Evolutionary conservation across 2,888 invertebrate species (phyloP).

Genomic region (Trisateles emortualis): DNA sequence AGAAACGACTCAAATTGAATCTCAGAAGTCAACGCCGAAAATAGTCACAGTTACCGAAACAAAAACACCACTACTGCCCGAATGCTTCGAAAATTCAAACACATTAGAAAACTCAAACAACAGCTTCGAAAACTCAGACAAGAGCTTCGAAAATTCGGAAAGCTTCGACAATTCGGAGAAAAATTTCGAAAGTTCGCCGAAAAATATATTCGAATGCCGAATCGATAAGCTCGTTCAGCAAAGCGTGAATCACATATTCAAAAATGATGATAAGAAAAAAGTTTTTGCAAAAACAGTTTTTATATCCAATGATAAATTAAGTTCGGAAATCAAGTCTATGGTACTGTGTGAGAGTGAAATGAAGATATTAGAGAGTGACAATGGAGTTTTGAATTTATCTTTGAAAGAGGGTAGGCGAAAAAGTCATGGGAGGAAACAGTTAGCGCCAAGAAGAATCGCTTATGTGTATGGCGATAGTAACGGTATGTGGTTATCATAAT

Average conservation of each 20-base stretch:
- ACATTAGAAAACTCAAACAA: neutral
- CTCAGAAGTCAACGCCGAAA: conserved; percentile 51
- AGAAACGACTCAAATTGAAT: conserved; percentile 45
- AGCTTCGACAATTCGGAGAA: conserved; percentile 6
- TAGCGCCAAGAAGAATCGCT: conserved; percentile 76
- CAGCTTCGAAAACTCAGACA: neutral
- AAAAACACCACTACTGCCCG: conserved; percentile 50
- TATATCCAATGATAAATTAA: conserved; percentile 59
- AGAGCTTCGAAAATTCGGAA: conserved; percentile 14
- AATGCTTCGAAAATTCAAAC: conserved; percentile 46
- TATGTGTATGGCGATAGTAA: conserved; percentile 62
- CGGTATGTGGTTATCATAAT: too few species aligned
- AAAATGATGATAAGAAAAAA: conserved; percentile 66
- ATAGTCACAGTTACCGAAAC: conserved; percentile 45
- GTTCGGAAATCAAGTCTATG: conserved; percentile 55
- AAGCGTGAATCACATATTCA: conserved; percentile 78
- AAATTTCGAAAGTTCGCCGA: conserved; percentile 6
- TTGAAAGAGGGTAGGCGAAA: conserved; percentile 72
- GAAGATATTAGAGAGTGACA: conserved; percentile 47
- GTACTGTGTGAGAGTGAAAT: conserved; percentile 47
- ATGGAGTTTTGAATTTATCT: conserved; percentile 74
- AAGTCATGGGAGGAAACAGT: conserved; percentile 78
- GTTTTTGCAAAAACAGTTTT: conserved; percentile 79
- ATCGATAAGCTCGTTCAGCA: conserved; percentile 78
- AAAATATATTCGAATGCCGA: conserved; percentile 72